These are phyloP conservation scores for Streptopelia turtur DNA, from an alignment of 2,797 vertebrate genomes.

Conservation along the genomic window DNA sequence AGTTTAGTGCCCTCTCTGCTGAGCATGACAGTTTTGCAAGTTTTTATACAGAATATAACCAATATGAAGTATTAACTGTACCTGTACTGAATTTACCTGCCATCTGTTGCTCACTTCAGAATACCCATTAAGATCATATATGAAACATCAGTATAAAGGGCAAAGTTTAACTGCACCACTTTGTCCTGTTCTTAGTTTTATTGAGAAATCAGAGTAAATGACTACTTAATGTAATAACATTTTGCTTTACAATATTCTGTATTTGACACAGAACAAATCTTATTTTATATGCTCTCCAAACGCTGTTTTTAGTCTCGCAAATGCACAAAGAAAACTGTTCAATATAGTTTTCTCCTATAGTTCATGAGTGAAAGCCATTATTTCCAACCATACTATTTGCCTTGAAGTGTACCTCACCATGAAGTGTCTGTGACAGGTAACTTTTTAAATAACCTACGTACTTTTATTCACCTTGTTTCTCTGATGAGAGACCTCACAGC, in stretches of 20 bases:
- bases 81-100: neutral
- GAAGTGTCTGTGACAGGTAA: neutral
- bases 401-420: neutral
- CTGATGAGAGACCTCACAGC: slow-evolving; percentile 75
- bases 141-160: neutral
- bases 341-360: neutral
- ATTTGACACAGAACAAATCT: neutral
- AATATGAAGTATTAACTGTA: neutral
- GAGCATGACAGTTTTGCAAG: neutral
- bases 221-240: neutral
- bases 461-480: slow-evolving; percentile 49
- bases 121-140: neutral
- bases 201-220: neutral
- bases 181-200: neutral
- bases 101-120: neutral
- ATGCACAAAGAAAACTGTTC: neutral
- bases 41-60: neutral
- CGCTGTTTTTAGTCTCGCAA: neutral
- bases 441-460: slow-evolving; percentile 21
- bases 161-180: neutral
- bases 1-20: neutral
- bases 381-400: neutral
- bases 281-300: neutral
- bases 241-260: neutral
- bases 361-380: neutral